Percentiles rank a stretch among this genome's conserved stretches.
Conservation (phyloP, 2,888 invertebrate species). For the Bunonema sp. region DNA sequence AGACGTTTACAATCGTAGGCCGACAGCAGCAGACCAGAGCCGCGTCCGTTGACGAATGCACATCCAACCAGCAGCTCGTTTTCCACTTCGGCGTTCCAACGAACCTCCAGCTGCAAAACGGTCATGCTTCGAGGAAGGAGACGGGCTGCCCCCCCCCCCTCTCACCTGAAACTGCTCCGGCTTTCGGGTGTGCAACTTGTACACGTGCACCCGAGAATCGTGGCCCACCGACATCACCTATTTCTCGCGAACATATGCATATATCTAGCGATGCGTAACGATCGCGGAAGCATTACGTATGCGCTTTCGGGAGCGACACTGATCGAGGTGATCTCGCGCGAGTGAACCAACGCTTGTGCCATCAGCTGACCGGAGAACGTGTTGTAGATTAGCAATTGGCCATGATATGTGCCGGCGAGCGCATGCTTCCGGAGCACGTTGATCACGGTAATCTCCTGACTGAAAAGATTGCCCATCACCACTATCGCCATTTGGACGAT, state of each 20-base stretch:
- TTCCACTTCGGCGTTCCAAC: conserved; percentile 15
- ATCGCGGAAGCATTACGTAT: too few species aligned
- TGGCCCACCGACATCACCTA: conserved; percentile 26
- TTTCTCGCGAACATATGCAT: background rate
- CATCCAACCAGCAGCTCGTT: conserved; percentile 24
- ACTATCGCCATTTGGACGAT: background rate
- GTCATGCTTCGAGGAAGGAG: background rate
- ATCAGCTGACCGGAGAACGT: conserved; percentile 17
- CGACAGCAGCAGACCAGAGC: conserved; percentile 12
- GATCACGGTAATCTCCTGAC: conserved; percentile 13
- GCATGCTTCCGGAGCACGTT: conserved; percentile 36
- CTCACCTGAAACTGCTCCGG: conserved; percentile 35
- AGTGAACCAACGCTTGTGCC: conserved; percentile 21
- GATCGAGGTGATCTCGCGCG: conserved; percentile 23
- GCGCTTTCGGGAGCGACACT: conserved; percentile 42
- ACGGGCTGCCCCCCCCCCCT: background rate
- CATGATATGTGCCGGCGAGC: conserved; percentile 23
- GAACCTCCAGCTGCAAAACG: conserved; percentile 20
- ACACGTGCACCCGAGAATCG: conserved; percentile 27
- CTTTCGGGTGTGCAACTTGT: conserved; percentile 39
- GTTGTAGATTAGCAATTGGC: conserved; percentile 16
- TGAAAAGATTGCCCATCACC: background rate
- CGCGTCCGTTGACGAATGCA: conserved; percentile 31
- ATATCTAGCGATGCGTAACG: background rate
- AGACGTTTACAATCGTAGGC: conserved; percentile 14